Base-by-base conservation (phyloP, 2,888 invertebrate species). In the Brachylomia viminalis region DNA sequence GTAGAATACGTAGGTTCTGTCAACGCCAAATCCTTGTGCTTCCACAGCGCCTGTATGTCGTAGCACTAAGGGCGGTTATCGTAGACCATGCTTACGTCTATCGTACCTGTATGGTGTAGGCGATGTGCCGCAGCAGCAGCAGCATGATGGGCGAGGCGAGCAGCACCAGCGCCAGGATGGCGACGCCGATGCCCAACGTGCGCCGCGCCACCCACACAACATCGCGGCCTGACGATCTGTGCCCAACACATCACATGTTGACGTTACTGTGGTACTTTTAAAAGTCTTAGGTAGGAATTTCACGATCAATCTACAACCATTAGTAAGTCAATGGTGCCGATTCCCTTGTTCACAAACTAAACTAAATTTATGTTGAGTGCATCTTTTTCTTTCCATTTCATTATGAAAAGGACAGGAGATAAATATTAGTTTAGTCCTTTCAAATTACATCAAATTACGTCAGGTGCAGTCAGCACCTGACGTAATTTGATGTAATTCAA, bases 91-190 rank as follows among this genome's bases (percentile, higher is more conserved):
- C 33, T 73, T 47, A 64, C 6, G 20, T n/a, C 11, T 70, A 79
- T 27, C 65, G 54, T 89, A 97, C 97, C 95, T 97, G 97, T 87
- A 97, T 97, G 1, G 97, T 97, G 69, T 93, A 90, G 0, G 97
- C 97, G 1, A 97, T 97, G 83, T 97, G 96, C 42, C 94, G 90
- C 17, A 97, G 92, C n/a, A 97, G 90, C 54, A 97, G 86, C 17
- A 97, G 94, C 71, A 97, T 95, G 20, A 97, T 88, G 0, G 97
- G 97, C 0, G 97, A 95, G 0, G 97, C 95, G 65, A 97, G 86
- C 30, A 97, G 87, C 4, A 97, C 97, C 0, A 97, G 82, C 2
- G 94, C 92, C 6, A 97, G 91, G 27, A 97, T 92, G 0, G 90
- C 89, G 7, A 97, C 94, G 0, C 97, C 97, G 5, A 97, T 90